Percentiles rank a stretch among this genome's conserved stretches.
phyloP scores from a whole-genome alignment of 2,888 invertebrate species.

The Frankliniella intonsa region DNA sequence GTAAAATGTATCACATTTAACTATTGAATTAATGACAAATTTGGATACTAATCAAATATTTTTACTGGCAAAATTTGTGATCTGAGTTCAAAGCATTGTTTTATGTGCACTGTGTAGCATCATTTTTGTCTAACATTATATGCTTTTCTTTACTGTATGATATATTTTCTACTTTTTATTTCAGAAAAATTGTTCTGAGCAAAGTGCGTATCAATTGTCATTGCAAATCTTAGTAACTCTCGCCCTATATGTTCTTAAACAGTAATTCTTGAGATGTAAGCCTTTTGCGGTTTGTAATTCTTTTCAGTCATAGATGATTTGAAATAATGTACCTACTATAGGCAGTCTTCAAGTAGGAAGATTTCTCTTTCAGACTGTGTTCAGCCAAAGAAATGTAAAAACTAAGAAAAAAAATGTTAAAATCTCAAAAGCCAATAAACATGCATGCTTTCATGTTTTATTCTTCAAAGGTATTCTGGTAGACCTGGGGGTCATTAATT shows the following conservation, averaged over 20 bases:
- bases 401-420: constrained; percentile 16
- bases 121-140: too few relatives aligned
- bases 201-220: too few relatives aligned
- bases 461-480: neutral
- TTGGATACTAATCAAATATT: neutral
- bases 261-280: too few relatives aligned
- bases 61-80: neutral
- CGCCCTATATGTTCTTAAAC: too few relatives aligned
- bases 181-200: too few relatives aligned
- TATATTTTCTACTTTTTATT: neutral
- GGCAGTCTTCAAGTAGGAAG: neutral
- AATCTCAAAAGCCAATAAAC: constrained; percentile 24
- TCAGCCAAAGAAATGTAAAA: constrained; percentile 18
- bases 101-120: neutral
- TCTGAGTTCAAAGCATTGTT: neutral
- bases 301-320: neutral
- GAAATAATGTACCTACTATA: neutral
- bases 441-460: constrained; percentile 9
- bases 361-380: constrained; percentile 12
- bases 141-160: neutral
- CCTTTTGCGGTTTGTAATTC: too few relatives aligned
- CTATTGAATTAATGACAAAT: neutral
- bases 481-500: neutral
- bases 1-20: neutral
- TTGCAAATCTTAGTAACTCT: too few relatives aligned